These are phyloP conservation scores for Hystrix cristata DNA, from an alignment of 2,113 vertebrate genomes.

Conservation along the genomic window DNA sequence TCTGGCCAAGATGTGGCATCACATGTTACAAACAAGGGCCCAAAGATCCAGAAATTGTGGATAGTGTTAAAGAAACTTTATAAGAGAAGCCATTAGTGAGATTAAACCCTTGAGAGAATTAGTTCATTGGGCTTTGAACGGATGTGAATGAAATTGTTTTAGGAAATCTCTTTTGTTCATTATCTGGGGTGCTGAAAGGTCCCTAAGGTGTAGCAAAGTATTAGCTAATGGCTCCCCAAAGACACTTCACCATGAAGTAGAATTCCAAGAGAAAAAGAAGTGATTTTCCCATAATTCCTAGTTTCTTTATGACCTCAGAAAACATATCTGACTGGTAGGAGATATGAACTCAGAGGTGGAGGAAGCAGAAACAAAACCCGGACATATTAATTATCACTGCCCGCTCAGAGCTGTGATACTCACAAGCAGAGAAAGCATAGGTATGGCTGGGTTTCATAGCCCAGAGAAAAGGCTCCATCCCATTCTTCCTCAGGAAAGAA, in stretches of 20 bases:
- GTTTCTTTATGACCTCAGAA: neutral
- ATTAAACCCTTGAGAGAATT: neutral
- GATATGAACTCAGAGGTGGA: neutral
- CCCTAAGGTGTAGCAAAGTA: neutral
- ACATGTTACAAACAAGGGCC: neutral
- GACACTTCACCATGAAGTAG: neutral
- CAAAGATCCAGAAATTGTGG: neutral
- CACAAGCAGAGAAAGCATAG: neutral
- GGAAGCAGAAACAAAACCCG: neutral
- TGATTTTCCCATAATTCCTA: neutral
- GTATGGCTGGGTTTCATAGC: neutral
- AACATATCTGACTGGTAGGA: neutral
- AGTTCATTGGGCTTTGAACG: neutral
- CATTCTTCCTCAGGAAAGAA: neutral
- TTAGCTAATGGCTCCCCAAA: neutral
- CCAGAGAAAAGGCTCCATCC: neutral
- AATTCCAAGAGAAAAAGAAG: neutral
- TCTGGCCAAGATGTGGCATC: neutral
- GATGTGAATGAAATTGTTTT: neutral
- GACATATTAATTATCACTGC: neutral
- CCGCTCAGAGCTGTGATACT: neutral
- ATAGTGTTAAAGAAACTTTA: neutral
- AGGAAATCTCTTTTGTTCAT: constrained; percentile 49
- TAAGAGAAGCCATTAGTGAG: neutral
- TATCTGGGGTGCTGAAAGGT: neutral